These are phyloP conservation scores for Scaptomyza polygonia DNA, from an alignment of 2,888 invertebrate species.

Conservation along the genomic window DNA sequence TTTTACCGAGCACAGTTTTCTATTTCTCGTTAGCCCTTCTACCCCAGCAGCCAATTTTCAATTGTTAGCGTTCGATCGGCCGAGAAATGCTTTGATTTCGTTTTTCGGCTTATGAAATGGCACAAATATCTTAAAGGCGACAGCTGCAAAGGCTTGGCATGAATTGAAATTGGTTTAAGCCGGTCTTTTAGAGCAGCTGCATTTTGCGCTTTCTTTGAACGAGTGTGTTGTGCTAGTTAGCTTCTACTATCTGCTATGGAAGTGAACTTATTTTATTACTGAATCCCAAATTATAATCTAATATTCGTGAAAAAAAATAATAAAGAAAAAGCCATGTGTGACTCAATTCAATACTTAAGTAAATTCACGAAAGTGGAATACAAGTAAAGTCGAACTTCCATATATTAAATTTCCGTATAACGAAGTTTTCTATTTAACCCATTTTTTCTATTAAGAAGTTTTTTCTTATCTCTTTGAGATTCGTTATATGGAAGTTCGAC, in stretches of 20 bases:
- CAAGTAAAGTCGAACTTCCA: no score
- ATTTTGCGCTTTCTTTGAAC: slow-evolving; percentile 11
- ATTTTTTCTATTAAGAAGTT: no score
- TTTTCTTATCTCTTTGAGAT: no score
- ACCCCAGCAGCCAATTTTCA: slow-evolving; percentile 40
- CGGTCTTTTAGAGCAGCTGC: slow-evolving; percentile 42
- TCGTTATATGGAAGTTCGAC: no score
- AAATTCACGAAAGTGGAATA: no score
- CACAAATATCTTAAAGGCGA: slow-evolving; percentile 55
- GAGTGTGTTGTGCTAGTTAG: slow-evolving; percentile 3
- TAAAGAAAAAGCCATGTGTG: no score
- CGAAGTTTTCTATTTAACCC: no score
- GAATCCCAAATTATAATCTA: no score
- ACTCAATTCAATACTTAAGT: no score
- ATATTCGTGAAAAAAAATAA: no score
- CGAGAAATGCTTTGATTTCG: slow-evolving; percentile 62
- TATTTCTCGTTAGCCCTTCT: slow-evolving; percentile 19
- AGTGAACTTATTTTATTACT: neutral
- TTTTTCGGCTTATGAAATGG: slow-evolving; percentile 65
- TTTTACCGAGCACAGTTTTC: slow-evolving; percentile 59
- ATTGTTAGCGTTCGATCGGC: slow-evolving; percentile 54
- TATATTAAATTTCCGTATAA: no score
- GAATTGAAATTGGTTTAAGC: slow-evolving; percentile 56
- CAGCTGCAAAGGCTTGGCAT: slow-evolving; percentile 58
- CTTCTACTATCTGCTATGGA: neutral